phyloP scores from a whole-genome alignment of 2,888 invertebrate species.

The Drosophila meridionalis region DNA sequence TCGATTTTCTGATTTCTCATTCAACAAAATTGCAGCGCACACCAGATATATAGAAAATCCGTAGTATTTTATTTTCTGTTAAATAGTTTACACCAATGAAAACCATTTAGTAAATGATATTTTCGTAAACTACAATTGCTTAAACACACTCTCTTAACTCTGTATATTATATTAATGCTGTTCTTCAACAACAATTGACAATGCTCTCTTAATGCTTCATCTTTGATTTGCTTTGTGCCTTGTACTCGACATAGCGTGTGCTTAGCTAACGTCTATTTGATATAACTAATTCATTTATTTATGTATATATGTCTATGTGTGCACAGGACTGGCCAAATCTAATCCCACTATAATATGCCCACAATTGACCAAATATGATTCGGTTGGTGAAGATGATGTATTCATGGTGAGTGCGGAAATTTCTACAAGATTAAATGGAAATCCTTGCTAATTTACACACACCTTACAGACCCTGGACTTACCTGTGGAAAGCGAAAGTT shows the following conservation, averaged over 20 bases:
- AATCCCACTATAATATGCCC: conserved; percentile 87
- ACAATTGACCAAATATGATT: conserved; percentile 86
- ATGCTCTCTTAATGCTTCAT: conserved; percentile 40
- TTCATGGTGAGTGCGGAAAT: conserved; percentile 91
- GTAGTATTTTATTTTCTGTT: conserved; percentile 10
- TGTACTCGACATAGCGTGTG: not conserved
- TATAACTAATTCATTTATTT: conserved; percentile 16
- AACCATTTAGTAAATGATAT: conserved; percentile 9
- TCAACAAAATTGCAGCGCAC: conserved; percentile 20
- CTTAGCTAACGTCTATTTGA: not conserved
- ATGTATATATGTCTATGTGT: not conserved
- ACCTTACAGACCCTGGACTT: conserved; percentile 92
- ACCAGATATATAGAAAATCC: conserved; percentile 2
- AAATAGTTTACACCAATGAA: conserved; percentile 13
- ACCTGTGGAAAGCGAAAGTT: conserved; percentile 91
- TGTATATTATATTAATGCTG: conserved; percentile 23
- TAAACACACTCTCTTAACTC: conserved; percentile 28
- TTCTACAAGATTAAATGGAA: not conserved
- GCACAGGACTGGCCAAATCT: conserved; percentile 90
- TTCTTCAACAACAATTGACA: conserved; percentile 31
- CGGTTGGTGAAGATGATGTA: conserved; percentile 96
- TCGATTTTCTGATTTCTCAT: no score
- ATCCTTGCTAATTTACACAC: conserved; percentile 1
- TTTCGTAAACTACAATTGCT: conserved; percentile 20
- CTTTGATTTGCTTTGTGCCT: conserved; percentile 69